Conservation (phyloP, 2,888 invertebrate genomes). For the Orthonevra nobilis region DNA sequence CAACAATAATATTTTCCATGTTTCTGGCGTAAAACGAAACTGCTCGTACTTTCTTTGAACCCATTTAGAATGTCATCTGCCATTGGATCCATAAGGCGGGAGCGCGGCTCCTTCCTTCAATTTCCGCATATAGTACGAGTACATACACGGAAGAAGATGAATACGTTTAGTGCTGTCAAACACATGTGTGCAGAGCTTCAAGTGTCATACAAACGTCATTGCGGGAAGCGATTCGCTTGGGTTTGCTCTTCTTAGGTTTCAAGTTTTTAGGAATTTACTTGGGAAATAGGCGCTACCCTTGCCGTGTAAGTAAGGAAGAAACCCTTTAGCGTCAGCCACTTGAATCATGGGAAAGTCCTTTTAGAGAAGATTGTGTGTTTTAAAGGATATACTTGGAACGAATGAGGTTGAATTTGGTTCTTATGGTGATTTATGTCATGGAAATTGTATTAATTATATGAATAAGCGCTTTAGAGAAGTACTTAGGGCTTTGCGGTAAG, state of each 20-base stretch:
- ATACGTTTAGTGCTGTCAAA: neutral
- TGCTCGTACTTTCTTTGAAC: constrained; percentile 11
- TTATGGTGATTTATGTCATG: too few species aligned
- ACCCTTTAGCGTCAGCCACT: too few species aligned
- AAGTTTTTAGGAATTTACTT: neutral
- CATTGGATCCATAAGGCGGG: constrained; percentile 11
- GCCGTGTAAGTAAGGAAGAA: too few species aligned
- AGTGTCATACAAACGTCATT: neutral
- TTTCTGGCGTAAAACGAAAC: constrained; percentile 13
- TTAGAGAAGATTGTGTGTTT: too few species aligned
- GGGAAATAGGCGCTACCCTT: too few species aligned
- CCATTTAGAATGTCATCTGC: constrained; percentile 20
- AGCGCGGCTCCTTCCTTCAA: constrained; percentile 46
- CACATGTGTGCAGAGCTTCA: constrained; percentile 9
- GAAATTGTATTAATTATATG: too few species aligned
- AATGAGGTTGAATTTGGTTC: too few species aligned
- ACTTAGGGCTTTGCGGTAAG: too few species aligned
- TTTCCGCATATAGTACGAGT: constrained; percentile 13
- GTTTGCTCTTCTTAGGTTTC: neutral
- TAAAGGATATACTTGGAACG: too few species aligned
- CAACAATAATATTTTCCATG: constrained; percentile 49
- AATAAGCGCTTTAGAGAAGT: too few species aligned
- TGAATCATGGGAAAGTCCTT: too few species aligned
- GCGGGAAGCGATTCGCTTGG: too few species aligned
- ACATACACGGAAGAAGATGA: neutral